Base-by-base conservation (phyloP, 2,888 invertebrate species). In the Mythimna albipuncta region DNA sequence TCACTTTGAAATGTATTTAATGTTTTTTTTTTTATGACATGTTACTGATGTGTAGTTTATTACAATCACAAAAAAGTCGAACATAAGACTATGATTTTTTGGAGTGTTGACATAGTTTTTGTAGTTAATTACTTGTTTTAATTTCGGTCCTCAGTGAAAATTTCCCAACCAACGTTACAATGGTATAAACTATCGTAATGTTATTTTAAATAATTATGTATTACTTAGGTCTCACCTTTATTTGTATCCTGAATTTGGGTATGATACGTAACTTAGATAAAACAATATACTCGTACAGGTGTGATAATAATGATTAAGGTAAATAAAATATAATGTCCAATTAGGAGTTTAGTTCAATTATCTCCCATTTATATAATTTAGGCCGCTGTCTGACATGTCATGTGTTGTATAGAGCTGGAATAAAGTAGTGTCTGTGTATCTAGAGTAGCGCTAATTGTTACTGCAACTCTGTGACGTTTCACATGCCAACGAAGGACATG, bases 371-470 rank as follows among this genome's bases (percentile, higher is more conserved):
- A 71, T 63, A 54, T 41, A 44, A 26, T 64, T 61, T 58, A 57
- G 44, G 21, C n/a, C 38, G 19, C 11, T 19, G 41, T 44, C 50
- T 44, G 16, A 44, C 44, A 57, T 26, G 61, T 19, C 11, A 47
- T 44, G 59, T 47, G 35, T 63, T 59, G 77, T 63, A 11, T 52
- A 58, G 26, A 58, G 41, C 63, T 75, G 52, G 75, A 72, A 72
- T 79, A 75, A 77, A 71, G 71, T 72, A 73, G 44, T 77, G 68
- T 71, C 35, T 79, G 32, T 63, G 78, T 85, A 81, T 52, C 21
- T 69, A 63, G 55, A 68, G 35, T 72, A 75, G 89, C 90, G 92
- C 79, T 90, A 92, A 93, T 90, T 89, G 85, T 84, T 88, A 85
- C 81, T 83, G 85, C 85, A 88, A 90, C 81, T 84, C 77, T 80